Base-by-base conservation (phyloP, 1,140 invertebrate species). In the Trachymyrmex cornetzi region DNA sequence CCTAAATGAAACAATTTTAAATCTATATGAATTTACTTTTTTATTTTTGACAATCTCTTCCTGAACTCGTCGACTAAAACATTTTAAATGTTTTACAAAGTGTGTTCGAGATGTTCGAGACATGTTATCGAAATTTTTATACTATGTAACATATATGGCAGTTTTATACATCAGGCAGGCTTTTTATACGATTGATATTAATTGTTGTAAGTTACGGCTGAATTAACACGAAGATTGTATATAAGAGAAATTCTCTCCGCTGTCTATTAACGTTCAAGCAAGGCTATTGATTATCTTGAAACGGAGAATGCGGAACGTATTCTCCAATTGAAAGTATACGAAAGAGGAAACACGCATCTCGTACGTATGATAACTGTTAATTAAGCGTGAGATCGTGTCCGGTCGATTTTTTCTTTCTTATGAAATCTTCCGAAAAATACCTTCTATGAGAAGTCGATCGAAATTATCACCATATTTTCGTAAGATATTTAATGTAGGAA, bases 221-320 rank as follows among this genome's bases (percentile, higher is more conserved):
- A 84, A 74, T 61, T 84, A 69, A 34, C 55, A 75, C 55, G 38
- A n/a, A 16, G 19, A 84, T 14, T 63, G 24, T 48, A 2, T 22
- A 44, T 50, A 48, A 72, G 14, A 75, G 24, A 61, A 34, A 63
- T 84, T 61, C 66, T 53, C 50, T 55, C n/a, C n/a, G 55, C 9
- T 27, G 24, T 84, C 24, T 84, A 61, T 75, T 84, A 84, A 71
- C 57, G 19, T 75, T 75, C 38, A 27, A 61, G 24, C 50, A 44
- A 81, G 57, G 79, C 55, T 84, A 84, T 84, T 61, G 55, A 84
- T 84, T 84, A 84, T 61, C 34, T 74, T 61, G 55, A 38, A 74
- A 27, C 7, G 14, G 38, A 61, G 67, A 75, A 84, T 50, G 69
- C 69, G 55, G 80, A 84, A 84, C 80, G 14, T 72, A 67, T 67